A percentile compares a stretch with the other conserved stretches of the same genome.
phyloP scores from a whole-genome alignment of 2,888 invertebrate genomes.

The Lordiphosa andalusiaca region DNA sequence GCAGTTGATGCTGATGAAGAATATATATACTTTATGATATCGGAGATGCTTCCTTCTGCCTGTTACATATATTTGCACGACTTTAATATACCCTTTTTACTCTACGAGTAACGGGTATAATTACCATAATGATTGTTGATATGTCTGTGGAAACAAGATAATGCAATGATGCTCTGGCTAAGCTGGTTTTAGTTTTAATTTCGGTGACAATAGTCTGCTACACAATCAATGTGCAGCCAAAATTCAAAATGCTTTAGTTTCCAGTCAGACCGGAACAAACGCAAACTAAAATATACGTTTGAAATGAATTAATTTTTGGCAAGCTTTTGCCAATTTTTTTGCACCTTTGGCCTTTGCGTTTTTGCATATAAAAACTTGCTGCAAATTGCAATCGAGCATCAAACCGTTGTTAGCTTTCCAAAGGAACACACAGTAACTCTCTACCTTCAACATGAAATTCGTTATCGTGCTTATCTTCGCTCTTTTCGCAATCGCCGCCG shows the following conservation, averaged over 20 bases:
- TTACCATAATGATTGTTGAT: conserved; percentile 66
- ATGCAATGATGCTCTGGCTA: too few species aligned
- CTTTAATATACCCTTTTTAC: too few species aligned
- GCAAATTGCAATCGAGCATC: conserved; percentile 31
- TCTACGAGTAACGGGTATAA: too few species aligned
- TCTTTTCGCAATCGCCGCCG: conserved; percentile 54
- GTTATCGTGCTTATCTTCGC: conserved; percentile 53
- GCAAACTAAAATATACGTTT: conserved; percentile 27
- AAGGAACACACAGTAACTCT: conserved; percentile 14
- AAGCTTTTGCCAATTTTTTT: conserved; percentile 1
- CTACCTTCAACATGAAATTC: conserved; percentile 54
- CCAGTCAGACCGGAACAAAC: conserved; percentile 40
- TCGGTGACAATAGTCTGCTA: too few species aligned
- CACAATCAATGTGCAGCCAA: background rate
- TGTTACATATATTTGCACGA: too few species aligned
- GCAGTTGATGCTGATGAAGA: too few species aligned
- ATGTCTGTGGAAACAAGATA: too few species aligned
- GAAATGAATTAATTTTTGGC: conserved; percentile 19
- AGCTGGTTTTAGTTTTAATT: too few species aligned
- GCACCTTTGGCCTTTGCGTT: conserved; percentile 37
- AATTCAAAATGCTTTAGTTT: conserved; percentile 4
- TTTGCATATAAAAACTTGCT: conserved; percentile 28
- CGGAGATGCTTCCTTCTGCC: too few species aligned
- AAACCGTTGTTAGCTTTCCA: conserved; percentile 27
- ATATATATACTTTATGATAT: too few species aligned